These are phyloP conservation scores for Plestiodon gilberti DNA, from an alignment of 2,113 vertebrate genomes.

Conservation along the genomic window DNA sequence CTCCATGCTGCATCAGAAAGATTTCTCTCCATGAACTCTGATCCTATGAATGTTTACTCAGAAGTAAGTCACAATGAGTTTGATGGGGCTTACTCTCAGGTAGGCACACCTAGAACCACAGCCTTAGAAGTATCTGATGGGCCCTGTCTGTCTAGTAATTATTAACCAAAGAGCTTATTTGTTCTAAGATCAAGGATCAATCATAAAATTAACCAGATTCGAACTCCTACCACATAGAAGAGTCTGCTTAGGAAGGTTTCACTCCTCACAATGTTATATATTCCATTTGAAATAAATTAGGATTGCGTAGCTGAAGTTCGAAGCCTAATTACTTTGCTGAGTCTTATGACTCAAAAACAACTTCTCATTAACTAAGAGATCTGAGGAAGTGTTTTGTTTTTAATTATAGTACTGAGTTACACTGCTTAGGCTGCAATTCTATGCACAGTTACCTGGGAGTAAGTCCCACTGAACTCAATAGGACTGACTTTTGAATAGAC, in stretches of 20 bases:
- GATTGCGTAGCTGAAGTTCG: neutral
- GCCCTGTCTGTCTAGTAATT: neutral
- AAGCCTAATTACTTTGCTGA: neutral
- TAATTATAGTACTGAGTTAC: neutral
- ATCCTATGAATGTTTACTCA: neutral
- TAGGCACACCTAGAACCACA: neutral
- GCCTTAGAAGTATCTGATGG: neutral
- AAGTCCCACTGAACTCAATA: too few species aligned
- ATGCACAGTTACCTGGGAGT: too few species aligned
- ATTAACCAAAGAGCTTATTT: neutral
- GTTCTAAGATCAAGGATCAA: neutral
- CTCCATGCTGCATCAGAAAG: neutral
- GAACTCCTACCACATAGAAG: neutral
- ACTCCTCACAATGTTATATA: neutral
- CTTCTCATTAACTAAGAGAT: neutral
- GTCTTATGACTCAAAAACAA: neutral
- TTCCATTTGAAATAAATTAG: neutral
- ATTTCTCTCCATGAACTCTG: neutral
- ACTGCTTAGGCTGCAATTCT: neutral
- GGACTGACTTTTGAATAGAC: too few species aligned
- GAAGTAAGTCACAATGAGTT: neutral
- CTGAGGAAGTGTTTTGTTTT: neutral
- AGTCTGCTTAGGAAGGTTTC: neutral
- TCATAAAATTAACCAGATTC: neutral
- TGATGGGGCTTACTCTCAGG: neutral